Evolutionary conservation across 2,797 vertebrate species (phyloP), one percentile per base, ranked within the genome.

Genomic region (Oreochromis mossambicus): DNA sequence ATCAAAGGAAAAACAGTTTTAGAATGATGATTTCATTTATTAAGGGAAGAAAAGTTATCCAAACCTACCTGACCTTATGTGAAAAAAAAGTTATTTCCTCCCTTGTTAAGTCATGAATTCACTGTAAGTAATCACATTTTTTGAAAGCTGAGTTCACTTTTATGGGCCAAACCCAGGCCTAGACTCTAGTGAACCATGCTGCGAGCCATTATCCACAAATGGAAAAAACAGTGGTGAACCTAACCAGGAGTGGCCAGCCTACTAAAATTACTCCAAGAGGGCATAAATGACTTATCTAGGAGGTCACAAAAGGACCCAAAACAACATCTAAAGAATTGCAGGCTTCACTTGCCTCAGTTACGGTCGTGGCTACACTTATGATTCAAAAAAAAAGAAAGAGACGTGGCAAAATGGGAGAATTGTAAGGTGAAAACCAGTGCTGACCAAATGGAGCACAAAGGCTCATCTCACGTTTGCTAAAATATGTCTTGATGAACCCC

Each of bases 351-450:
- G 56, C 56, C 0, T 19, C 17, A 34, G 56, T 61, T 61, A 61
- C 9, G 0, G 56, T 61, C 0, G 29, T 34, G 9, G 56, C 56
- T 61, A 34, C 29, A 34, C 29, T 61, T 34, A 34, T 34, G 29
- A 0, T 1, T 61, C 9, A 19, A 61, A 29, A n/a, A n/a, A 19
- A 61, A n/a, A 11, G 15, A 58, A 58, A 17, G 29, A 58, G 17
- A n/a, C 0, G 9, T 7, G 0, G 32, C 17, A 34, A 34, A 34
- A 1, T 61, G 56, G 56, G 9, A 34, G 11, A 7, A 7, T n/a
- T 61, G 3, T 61, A 34, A 61, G 56, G 29, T 34, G 56, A 61
- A 61, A 61, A 34, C 29, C 3, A 61, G 11, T 61, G 29, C 56
- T 61, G 29, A 61, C 9, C 29, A 19, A 61, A 61, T 61, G 0